Evolutionary conservation across 2,113 vertebrate genomes (phyloP), one percentile per base, ranked within the genome.

Genomic region (Hystrix cristata): DNA sequence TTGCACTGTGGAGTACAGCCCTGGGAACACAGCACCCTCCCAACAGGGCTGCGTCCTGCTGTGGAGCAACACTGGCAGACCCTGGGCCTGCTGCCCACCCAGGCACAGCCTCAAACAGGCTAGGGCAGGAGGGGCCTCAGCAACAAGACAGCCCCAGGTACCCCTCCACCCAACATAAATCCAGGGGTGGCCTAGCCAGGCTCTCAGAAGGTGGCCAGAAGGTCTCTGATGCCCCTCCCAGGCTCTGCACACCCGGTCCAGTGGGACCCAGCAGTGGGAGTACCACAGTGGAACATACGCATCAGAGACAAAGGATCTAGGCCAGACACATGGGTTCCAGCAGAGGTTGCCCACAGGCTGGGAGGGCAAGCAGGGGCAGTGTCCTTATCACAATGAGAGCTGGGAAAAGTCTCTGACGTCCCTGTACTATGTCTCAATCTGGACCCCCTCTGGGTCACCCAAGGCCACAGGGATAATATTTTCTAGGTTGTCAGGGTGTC

Each of bases 1-100:
- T 57, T 9, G 8, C 1, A 14, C 18, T 7, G 1, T 19, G 13
- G 43, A 10, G 3, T 18, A 57, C 2, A 29, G 8, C 12, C 0
- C 34, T 21, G 16, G 31, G 43, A 51, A 7, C 10, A 5, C 3
- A 25, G 27, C 31, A 11, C 29, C 27, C 31, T 90, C 60, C 59
- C 0, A 0, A 74, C 7, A 15, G 14, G 31, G 31, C 65, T 21
- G 1, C 11, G 34, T 59, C 23, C 46, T 1, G 2, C n/a, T 48
- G 12, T 16, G 2, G 65, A 74, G 81, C 38, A 53, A 59, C 51
- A 65, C 27, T 15, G 0, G 2, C 23, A 19, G 60, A 4, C 13
- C 4, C 19, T 7, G 19, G 51, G 38, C 9, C 15, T 51, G 59
- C 81, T 0, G 43, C 15, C 59, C 10, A 27, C 3, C 51, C 65